Percentiles rank a stretch among this genome's conserved stretches.
phyloP scores from a whole-genome alignment of 2,797 vertebrate genomes.

The Pagetopsis macropterus region DNA sequence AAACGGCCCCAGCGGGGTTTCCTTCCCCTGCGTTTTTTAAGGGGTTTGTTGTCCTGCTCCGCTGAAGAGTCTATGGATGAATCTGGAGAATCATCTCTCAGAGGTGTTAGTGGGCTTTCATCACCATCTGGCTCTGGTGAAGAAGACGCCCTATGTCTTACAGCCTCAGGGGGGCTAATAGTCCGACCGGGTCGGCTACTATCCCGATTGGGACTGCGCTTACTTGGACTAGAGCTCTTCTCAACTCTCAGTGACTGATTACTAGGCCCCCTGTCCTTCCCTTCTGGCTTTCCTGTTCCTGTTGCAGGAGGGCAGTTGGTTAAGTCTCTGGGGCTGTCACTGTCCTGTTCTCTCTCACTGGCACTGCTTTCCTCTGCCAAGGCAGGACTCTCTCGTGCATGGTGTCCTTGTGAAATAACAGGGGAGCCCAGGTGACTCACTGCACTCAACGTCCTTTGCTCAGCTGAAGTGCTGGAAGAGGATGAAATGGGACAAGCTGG shows the following conservation, averaged over 20 bases:
- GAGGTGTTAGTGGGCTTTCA: slow-evolving; percentile 71
- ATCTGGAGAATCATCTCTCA: slow-evolving; percentile 80
- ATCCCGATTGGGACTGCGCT: slow-evolving; percentile 80
- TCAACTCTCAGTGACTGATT: slow-evolving; percentile 70
- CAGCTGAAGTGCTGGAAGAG: slow-evolving; percentile 63
- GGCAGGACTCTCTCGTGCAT: slow-evolving; percentile 75
- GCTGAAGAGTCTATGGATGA: slow-evolving; percentile 79
- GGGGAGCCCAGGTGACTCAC: slow-evolving; percentile 73
- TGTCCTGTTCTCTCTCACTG: slow-evolving; percentile 76
- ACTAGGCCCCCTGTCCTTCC: slow-evolving; percentile 74
- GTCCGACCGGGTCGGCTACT: slow-evolving; percentile 58
- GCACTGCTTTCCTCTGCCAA: slow-evolving; percentile 74
- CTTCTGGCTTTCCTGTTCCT: slow-evolving; percentile 76
- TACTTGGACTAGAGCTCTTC: slow-evolving; percentile 82
- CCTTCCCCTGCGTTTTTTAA: slow-evolving; percentile 95
- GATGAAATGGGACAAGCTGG: slow-evolving; percentile 71
- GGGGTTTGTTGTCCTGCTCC: slow-evolving; percentile 89
- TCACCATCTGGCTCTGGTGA: slow-evolving; percentile 70
- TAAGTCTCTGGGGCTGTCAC: slow-evolving; percentile 78
- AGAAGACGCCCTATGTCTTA: slow-evolving; percentile 74
- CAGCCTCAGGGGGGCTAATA: slow-evolving; percentile 71
- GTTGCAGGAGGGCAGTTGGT: slow-evolving; percentile 70
- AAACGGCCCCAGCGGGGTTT: slow-evolving; percentile 92
- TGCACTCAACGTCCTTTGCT: slow-evolving; percentile 76
- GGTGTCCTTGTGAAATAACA: slow-evolving; percentile 73